phyloP scores from a whole-genome alignment of 1,140 invertebrate species.

The Lepidurus apus region DNA sequence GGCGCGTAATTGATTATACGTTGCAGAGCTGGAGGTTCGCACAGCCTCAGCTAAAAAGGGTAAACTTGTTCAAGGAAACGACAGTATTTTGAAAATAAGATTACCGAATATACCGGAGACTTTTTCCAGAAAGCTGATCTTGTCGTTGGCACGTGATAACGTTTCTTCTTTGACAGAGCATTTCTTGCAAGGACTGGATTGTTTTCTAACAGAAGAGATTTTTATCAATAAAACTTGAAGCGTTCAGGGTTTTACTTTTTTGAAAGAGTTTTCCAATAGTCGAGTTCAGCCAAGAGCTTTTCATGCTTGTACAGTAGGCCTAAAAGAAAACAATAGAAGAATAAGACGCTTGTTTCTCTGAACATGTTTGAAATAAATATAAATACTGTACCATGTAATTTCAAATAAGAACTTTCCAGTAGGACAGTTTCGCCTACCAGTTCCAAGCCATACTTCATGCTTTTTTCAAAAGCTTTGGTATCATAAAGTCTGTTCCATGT shows the following conservation, averaged over 20 bases:
- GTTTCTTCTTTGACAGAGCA: neutral
- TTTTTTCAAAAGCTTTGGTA: too few relatives aligned
- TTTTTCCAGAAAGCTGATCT: neutral
- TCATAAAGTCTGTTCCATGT: too few relatives aligned
- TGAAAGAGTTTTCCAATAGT: neutral
- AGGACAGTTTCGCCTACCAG: too few relatives aligned
- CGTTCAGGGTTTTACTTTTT: neutral
- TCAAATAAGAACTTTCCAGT: neutral
- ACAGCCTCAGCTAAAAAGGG: neutral
- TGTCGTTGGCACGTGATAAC: neutral
- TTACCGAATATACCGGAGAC: neutral
- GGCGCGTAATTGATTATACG: neutral
- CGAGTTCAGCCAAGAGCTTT: neutral
- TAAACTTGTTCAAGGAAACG: neutral
- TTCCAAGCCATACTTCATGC: too few relatives aligned
- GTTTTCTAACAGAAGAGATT: neutral
- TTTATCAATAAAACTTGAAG: too few relatives aligned
- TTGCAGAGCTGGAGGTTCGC: neutral
- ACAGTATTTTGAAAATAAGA: neutral
- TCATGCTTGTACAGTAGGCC: neutral
- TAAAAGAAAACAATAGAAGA: neutral
- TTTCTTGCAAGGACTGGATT: neutral
- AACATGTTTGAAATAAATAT: neutral
- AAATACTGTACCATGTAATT: neutral
- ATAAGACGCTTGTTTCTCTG: neutral